phyloP scores from a whole-genome alignment of 2,113 vertebrate genomes.

The Mastomys natalensis region DNA sequence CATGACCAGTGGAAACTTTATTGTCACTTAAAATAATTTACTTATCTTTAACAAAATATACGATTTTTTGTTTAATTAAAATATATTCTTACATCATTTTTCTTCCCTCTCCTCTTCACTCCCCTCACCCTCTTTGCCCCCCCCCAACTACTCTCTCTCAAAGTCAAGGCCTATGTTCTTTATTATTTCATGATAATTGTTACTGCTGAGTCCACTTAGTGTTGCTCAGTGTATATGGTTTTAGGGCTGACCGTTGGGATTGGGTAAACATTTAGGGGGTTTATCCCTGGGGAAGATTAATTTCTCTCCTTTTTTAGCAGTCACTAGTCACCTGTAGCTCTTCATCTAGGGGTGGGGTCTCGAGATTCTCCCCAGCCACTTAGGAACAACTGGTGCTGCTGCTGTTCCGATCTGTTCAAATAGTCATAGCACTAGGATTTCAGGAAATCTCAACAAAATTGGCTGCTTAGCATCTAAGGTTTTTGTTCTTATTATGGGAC shows the following conservation, averaged over 20 bases:
- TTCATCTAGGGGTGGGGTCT: no score
- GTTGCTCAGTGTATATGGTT: neutral
- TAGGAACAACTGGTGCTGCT: neutral
- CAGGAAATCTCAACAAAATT: neutral
- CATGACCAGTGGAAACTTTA: neutral
- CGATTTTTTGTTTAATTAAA: neutral
- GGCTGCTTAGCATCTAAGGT: neutral
- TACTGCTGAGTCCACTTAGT: neutral
- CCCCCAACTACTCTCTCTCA: neutral
- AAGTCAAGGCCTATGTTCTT: neutral
- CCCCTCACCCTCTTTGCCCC: neutral
- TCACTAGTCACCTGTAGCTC: neutral
- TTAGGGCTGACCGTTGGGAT: neutral
- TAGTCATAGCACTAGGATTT: neutral
- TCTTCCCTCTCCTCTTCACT: no score
- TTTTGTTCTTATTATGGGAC: neutral
- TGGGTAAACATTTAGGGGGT: neutral
- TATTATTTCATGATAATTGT: neutral
- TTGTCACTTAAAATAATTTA: slow-evolving; percentile 1
- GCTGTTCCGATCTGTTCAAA: neutral
- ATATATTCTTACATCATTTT: neutral
- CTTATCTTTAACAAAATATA: neutral
- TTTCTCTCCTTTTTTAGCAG: neutral
- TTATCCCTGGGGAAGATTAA: neutral
- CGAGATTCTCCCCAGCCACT: neutral